Percentiles rank a stretch among this genome's conserved stretches.
phyloP scores from a whole-genome alignment of 2,888 invertebrate genomes.

The Drosophila sordidula region DNA sequence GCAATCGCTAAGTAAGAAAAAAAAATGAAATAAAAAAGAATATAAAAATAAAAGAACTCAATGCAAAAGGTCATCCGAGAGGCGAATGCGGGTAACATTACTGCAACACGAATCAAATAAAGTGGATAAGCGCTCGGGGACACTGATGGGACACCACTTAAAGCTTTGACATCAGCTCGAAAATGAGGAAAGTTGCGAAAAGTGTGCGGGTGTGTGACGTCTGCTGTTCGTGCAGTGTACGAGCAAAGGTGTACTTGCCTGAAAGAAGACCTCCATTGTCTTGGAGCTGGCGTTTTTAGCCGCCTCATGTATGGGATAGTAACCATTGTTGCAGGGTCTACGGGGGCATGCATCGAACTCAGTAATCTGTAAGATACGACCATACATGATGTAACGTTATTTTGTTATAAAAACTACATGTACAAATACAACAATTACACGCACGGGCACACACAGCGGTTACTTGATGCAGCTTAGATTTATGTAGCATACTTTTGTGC shows the following conservation, averaged over 20 bases:
- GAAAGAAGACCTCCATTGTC: constrained; percentile 92
- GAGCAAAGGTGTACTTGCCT: constrained; percentile 83
- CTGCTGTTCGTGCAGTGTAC: background rate
- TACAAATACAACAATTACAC: constrained; percentile 23
- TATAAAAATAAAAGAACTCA: constrained; percentile 1
- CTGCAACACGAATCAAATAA: constrained; percentile 55
- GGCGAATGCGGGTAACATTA: constrained; percentile 9
- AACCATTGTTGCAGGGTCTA: constrained; percentile 93
- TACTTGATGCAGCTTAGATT: constrained; percentile 17
- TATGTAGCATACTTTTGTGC: constrained; percentile 59
- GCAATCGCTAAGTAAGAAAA: constrained; percentile 36
- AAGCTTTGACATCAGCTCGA: constrained; percentile 38
- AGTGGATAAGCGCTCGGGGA: constrained; percentile 53
- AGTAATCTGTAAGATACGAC: constrained; percentile 88
- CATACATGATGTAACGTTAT: constrained; percentile 43
- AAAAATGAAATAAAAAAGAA: constrained; percentile 16
- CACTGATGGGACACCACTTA: constrained; percentile 49
- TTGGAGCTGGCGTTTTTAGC: constrained; percentile 95
- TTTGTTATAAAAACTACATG: constrained; percentile 12
- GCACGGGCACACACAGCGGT: constrained; percentile 18
- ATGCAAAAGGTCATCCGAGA: constrained; percentile 48
- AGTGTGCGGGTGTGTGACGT: background rate
- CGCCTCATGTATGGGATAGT: constrained; percentile 96
- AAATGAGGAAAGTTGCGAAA: constrained; percentile 1
- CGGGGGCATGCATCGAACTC: constrained; percentile 92